These are phyloP conservation scores for Morpho helenor DNA, from an alignment of 2,888 invertebrate genomes.

Conservation along the genomic window DNA sequence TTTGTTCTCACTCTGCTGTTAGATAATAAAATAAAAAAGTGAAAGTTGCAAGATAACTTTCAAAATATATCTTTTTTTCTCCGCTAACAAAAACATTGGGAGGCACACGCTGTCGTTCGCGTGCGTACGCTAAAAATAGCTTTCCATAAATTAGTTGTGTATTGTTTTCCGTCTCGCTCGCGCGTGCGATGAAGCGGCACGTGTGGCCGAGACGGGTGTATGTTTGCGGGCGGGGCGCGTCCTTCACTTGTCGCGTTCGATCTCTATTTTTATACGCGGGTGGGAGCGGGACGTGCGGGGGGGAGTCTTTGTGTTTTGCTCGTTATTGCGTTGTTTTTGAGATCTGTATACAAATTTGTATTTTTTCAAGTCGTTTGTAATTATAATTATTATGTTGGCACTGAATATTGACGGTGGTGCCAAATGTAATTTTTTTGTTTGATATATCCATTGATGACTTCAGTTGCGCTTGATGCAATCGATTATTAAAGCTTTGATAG, in stretches of 20 bases:
- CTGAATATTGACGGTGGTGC: no score
- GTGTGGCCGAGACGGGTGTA: constrained; percentile 38
- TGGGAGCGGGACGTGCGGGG: constrained; percentile 27
- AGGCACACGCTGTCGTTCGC: constrained; percentile 55
- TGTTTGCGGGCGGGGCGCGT: constrained; percentile 45
- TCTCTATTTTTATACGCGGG: constrained; percentile 32
- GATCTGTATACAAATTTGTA: background rate
- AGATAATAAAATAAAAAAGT: no score
- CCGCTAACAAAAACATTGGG: constrained; percentile 38
- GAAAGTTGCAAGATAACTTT: no score
- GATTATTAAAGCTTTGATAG: no score
- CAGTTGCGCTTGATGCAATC: no score
- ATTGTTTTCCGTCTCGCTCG: constrained; percentile 39
- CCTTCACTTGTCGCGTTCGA: constrained; percentile 62
- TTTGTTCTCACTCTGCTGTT: no score
- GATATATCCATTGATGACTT: no score
- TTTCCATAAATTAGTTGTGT: constrained; percentile 48
- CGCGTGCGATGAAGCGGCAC: constrained; percentile 18
- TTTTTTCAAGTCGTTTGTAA: background rate
- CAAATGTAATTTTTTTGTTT: no score
- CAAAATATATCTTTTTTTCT: constrained; percentile 24
- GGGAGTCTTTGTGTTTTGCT: constrained; percentile 25
- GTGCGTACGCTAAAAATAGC: constrained; percentile 65
- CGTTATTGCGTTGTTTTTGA: constrained; percentile 10
- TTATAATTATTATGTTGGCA: no score